Percentiles rank a stretch among this genome's conserved stretches.
Evolutionary conservation across 2,888 invertebrate species (phyloP).

Genomic region (Netelia inedita): DNA sequence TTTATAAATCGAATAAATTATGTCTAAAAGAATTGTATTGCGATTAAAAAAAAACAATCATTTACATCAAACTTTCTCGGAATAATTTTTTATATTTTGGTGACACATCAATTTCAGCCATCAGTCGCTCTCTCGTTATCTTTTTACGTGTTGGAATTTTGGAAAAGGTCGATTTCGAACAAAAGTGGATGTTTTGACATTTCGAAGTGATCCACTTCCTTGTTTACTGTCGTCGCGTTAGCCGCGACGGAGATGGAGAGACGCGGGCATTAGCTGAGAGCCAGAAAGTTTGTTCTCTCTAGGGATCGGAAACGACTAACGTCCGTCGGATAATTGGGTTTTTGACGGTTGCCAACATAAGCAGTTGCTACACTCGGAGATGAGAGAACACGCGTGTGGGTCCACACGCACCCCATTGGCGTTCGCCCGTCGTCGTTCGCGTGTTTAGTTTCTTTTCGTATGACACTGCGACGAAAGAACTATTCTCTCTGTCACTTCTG

Average conservation of each 20-base stretch:
- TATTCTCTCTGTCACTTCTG: slow-evolving; percentile 30
- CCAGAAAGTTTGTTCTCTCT: slow-evolving; percentile 61
- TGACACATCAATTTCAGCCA: neutral
- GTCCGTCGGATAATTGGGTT: slow-evolving; percentile 81
- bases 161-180: slow-evolving; percentile 10
- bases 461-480: slow-evolving; percentile 63
- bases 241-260: slow-evolving; percentile 28
- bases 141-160: too few relatives aligned
- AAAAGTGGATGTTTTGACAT: slow-evolving; percentile 65
- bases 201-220: slow-evolving; percentile 38
- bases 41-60: neutral
- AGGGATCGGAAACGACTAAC: slow-evolving; percentile 74
- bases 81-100: neutral
- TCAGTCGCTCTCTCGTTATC: too few relatives aligned
- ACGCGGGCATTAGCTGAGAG: slow-evolving; percentile 31
- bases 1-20: too few relatives aligned
- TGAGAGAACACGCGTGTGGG: slow-evolving; percentile 57
- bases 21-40: neutral
- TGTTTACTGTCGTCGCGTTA: slow-evolving; percentile 68
- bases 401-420: slow-evolving; percentile 56
- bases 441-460: slow-evolving; percentile 64
- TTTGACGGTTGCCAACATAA: slow-evolving; percentile 76
- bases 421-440: slow-evolving; percentile 56
- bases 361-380: slow-evolving; percentile 38
- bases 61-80: neutral